Base-by-base conservation (phyloP, 2,113 vertebrate species). In the Hemiprocne comata region DNA sequence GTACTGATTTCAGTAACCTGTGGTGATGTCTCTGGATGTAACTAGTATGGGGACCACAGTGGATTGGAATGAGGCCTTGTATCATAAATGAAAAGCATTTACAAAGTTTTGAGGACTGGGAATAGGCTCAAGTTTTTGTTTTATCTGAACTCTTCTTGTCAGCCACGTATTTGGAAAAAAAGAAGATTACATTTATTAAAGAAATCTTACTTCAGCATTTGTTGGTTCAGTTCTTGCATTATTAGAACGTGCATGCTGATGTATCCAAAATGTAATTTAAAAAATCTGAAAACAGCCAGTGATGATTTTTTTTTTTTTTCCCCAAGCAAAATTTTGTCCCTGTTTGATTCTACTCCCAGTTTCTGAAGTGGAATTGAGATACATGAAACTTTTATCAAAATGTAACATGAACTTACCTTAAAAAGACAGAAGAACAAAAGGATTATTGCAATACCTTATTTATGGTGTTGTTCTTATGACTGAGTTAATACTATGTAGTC, bases 401-500 rank as follows among this genome's bases (percentile, higher is more conserved):
- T 21, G 17, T 36, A 69, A 40, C 6, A 10, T 31, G 80, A 62
- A 58, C 17, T 83, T 72, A n/a, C 29, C 91, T 96, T 94, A 48
- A 85, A 92, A 42, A 51, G 44, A 20, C 6, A 46, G 51, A 85
- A 60, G 20, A 77, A 46, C 25, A 67, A 74, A 87, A 85, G 61
- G n/a, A 66, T 85, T 78, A 83, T 87, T 90, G 73, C 70, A 87
- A 65, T 95, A 38, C 6, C 94, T 92, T 50, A 67, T 86, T 97
- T 89, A 54, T 75, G 40, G 58, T 34, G 3, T 82, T 95, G 53
- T 91, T 93, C 20, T 97, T 48, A 66, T 8, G 23, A 70, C 53
- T 69, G 25, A 81, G 21, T 87, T 87, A 85, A 77, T 76, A 67
- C 13, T 76, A 9, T 61, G 44, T 73, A 86, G 58, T 69, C 50